Base-by-base conservation (phyloP, 2,113 vertebrate species). In the Datnioides undecimradiatus region DNA sequence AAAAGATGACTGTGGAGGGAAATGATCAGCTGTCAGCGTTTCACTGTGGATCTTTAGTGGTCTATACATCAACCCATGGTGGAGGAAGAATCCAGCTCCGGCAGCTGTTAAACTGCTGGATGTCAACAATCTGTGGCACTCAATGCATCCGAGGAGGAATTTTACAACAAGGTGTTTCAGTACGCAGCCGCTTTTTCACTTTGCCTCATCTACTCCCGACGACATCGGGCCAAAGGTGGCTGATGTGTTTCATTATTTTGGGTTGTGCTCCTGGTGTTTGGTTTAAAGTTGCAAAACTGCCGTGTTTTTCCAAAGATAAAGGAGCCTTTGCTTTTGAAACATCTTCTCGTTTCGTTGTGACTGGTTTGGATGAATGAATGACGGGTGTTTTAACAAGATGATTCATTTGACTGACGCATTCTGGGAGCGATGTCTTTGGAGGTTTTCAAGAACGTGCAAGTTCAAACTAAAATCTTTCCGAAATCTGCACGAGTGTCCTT, bases 21-120 rank as follows among this genome's bases (percentile, higher is more conserved):
- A 87, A 80, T 58, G 78, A 82, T 84, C 33, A 7, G 25, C 63
- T 74, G 84, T 90, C 87, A 91, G 87, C 80, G 16, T 83, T 90
- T 85, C 58, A 70, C 52, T 9, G 2, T 51, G 49, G 81, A 70
- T 83, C 80, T 73, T 62, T 51, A 76, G 59, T 12, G 52, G 48
- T 63, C 65, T 36, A 60, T 84, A 65, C 29, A 87, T 90, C 84
- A 78, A 3, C 45, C 6, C n/a, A 31, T 4, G 31, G 14, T 59
- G 33, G 55, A 69, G 82, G 65, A 58, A 62, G 51, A 63, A 59
- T 74, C 57, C 63, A 66, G 40, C 43, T 54, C 11, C 34, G 41
- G 48, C 23, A 36, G 74, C 51, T 72, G 60, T 31, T 25, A 65
- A 69, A 65, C 54, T 34, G 68, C 63, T 72, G 27, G 38, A 59